A percentile compares a stretch with the other conserved stretches of the same genome.
Conservation (phyloP, 2,113 vertebrate species). For the Machaerirhynchus nigripectus region DNA sequence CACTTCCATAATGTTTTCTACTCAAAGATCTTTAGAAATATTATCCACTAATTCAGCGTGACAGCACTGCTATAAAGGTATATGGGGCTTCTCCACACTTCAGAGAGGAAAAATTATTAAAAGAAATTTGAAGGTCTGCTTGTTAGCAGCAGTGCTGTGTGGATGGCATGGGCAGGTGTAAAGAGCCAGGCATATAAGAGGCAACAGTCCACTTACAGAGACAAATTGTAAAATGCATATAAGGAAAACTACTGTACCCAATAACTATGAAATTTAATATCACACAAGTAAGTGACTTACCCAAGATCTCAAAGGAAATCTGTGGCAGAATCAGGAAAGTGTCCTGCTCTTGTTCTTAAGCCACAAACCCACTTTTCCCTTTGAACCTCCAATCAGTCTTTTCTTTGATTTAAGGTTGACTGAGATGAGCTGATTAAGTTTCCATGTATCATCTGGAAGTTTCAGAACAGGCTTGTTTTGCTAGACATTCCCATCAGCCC, state of each 20-base stretch:
- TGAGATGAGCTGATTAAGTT: conserved; percentile 64
- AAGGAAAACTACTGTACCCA: not conserved
- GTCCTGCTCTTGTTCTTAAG: conserved; percentile 18
- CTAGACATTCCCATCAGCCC: conserved; percentile 66
- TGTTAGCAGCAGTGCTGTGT: not conserved
- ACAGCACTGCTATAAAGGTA: not conserved
- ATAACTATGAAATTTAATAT: conserved; percentile 49
- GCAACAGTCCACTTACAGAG: not conserved
- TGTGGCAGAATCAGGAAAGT: conserved; percentile 40
- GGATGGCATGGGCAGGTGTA: not conserved
- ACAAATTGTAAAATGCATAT: not conserved
- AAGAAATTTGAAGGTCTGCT: not conserved
- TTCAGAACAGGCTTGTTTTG: conserved; percentile 62
- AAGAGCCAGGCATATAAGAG: not conserved
- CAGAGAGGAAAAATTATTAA: not conserved
- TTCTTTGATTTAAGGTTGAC: conserved; percentile 58
- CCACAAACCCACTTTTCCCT: conserved; percentile 47
- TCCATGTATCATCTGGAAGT: conserved; percentile 58
- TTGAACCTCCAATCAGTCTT: conserved; percentile 60
- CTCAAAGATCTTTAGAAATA: not conserved
- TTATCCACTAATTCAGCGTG: not conserved
- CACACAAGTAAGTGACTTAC: not conserved
- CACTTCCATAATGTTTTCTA: not conserved
- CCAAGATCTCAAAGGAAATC: conserved; percentile 55
- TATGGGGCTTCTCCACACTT: not conserved